Percentiles rank a stretch among this genome's conserved stretches.
Evolutionary conservation across 2,113 vertebrate genomes (phyloP).

Genomic region (Rhabdornis inornatus): DNA sequence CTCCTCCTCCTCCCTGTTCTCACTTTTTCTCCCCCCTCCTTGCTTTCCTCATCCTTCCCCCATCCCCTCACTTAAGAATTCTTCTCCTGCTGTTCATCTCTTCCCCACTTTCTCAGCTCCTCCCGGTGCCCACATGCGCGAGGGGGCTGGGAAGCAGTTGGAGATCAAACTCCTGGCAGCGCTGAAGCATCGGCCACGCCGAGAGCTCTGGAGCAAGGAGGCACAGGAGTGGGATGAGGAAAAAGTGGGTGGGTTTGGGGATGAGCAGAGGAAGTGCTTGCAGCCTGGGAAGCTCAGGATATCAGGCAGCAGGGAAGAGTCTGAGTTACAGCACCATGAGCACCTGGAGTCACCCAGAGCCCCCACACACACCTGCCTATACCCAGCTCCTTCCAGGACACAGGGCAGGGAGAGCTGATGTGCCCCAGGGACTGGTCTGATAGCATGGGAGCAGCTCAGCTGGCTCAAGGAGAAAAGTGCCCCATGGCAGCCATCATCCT

Average conservation of each 20-base stretch:
- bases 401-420: not conserved
- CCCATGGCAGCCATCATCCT: not conserved
- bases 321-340: not conserved
- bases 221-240: not conserved
- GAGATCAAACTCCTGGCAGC: slow-evolving; percentile 30
- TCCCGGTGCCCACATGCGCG: not conserved
- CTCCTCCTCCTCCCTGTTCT: slow-evolving; percentile 40
- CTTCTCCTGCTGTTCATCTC: slow-evolving; percentile 37
- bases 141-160: slow-evolving; percentile 10
- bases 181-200: not conserved
- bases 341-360: not conserved
- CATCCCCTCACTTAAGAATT: slow-evolving; percentile 32
- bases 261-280: not conserved
- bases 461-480: not conserved
- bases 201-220: not conserved
- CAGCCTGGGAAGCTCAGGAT: not conserved
- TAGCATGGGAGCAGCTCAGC: rapidly evolving
- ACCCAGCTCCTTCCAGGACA: not conserved
- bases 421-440: not conserved
- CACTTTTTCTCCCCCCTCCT: slow-evolving; percentile 21
- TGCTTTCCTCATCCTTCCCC: slow-evolving; percentile 35
- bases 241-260: not conserved
- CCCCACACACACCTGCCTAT: not conserved
- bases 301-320: not conserved
- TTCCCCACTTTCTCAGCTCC: not conserved